Evolutionary conservation across 1,140 invertebrate genomes (phyloP), one percentile per base, ranked within the genome.

Genomic region (Eumaeus atala): DNA sequence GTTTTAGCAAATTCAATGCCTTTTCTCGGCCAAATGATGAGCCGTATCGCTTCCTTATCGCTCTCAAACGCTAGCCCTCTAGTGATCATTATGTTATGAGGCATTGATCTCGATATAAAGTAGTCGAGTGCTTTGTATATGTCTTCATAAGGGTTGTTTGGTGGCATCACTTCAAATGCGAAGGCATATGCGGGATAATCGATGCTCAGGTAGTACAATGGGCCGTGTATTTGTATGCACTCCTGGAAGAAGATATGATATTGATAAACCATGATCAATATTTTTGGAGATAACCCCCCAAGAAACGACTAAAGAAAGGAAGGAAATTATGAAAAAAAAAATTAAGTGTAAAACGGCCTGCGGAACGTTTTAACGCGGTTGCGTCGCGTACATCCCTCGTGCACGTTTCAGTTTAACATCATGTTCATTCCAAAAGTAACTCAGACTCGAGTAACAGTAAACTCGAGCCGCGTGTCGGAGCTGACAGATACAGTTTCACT

Each of bases 1-100:
- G 89, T 73, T 81, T 93, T 93, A 1, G 75, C 62, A 14, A 89
- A 90, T 51, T 59, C 70, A 51, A 62, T 87, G 47, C 87, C 74
- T 62, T 89, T 89, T 61, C 92, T 87, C 7, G 90, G 91, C 91
- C 91, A 94, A 50, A 94, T 75, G 58, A 92, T 89, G 38, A 93
- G 70, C 49, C 91, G 77, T 14, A 93, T 51, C 37, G 88, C 84
- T 51, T 66, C 64, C 84, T 67, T 54, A 62, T 66, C 37, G 4
- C 10, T 12, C 9, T 38, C 33, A 51, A 60, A 62, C 7, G 48
- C 35, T 65, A 57, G 51, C 40, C 89, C 90, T 72, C 90, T 74
- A 10, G 92, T 93, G 12, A 94, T 87, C 48, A 90, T 91, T 36
- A 94, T 66, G 77, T 94, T 94, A 67, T 94, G 92, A 9, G 93